Conservation (phyloP, 2,888 invertebrate species). For the Nomada ferruginata region DNA sequence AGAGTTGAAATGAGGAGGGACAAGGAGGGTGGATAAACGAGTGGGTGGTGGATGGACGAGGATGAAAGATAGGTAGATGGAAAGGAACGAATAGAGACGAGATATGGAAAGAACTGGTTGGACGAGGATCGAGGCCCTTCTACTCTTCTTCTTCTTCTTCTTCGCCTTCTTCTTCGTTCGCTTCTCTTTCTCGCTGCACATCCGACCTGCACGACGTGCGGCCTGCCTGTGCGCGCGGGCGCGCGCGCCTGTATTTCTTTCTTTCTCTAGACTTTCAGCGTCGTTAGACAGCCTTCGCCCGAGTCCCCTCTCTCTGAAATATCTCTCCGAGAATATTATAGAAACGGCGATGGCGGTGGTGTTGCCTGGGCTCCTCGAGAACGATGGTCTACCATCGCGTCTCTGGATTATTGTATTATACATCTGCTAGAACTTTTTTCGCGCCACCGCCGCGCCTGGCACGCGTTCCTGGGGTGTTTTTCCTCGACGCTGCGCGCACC, state of each 20-base stretch:
- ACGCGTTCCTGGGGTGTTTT: slow-evolving; percentile 11
- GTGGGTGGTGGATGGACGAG: slow-evolving; percentile 56
- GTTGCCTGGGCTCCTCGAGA: slow-evolving; percentile 72
- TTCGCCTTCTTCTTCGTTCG: slow-evolving; percentile 49
- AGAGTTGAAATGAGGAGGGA: slow-evolving; percentile 54
- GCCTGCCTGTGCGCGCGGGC: slow-evolving; percentile 32
- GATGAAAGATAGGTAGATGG: slow-evolving; percentile 13
- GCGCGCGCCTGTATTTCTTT: slow-evolving; percentile 48
- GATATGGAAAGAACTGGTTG: slow-evolving; percentile 52
- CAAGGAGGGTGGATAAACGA: slow-evolving; percentile 55
- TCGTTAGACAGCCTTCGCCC: slow-evolving; percentile 67
- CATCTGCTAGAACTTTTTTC: slow-evolving; percentile 43
- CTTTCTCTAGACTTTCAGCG: slow-evolving; percentile 60
- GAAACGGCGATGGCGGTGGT: slow-evolving; percentile 68
- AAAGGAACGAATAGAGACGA: slow-evolving; percentile 52
- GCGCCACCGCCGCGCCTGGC: not conserved
- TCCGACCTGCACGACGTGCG: slow-evolving; percentile 41
- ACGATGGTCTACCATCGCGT: slow-evolving; percentile 70
- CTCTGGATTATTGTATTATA: slow-evolving; percentile 76
- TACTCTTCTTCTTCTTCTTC: slow-evolving; percentile 52
- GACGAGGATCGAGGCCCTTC: slow-evolving; percentile 55
- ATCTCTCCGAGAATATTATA: slow-evolving; percentile 82
- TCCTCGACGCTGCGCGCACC: not conserved
- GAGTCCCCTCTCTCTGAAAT: slow-evolving; percentile 77
- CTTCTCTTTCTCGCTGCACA: slow-evolving; percentile 58